phyloP scores from a whole-genome alignment of 2,113 vertebrate genomes.

The Triplophysa rosa region DNA sequence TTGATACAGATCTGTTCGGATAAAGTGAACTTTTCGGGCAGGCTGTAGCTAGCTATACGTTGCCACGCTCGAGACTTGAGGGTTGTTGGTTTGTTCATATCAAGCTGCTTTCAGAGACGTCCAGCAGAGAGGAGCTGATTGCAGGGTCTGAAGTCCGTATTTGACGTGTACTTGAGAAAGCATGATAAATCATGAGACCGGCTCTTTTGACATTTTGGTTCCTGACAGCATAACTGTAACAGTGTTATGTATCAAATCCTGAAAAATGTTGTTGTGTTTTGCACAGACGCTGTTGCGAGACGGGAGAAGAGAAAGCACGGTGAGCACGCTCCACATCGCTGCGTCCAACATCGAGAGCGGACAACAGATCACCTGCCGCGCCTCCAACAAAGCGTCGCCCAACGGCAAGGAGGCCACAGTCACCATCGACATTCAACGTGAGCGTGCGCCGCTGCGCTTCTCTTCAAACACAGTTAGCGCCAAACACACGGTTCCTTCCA shows the following conservation, averaged over 20 bases:
- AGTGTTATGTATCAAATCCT: background rate
- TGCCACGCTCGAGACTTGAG: too few relatives aligned
- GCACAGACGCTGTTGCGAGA: constrained; percentile 81
- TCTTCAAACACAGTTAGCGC: constrained; percentile 6
- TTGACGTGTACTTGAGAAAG: constrained; percentile 3
- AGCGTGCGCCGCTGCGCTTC: constrained; percentile 58
- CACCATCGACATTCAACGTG: constrained; percentile 90
- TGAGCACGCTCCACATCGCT: constrained; percentile 85
- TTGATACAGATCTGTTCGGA: background rate
- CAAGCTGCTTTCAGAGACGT: background rate
- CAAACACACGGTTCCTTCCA: background rate
- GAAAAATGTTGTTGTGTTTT: constrained; percentile 1
- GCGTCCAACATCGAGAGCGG: constrained; percentile 82
- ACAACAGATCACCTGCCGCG: constrained; percentile 82
- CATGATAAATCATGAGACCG: too few relatives aligned
- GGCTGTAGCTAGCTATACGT: too few relatives aligned
- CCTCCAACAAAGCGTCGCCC: constrained; percentile 88
- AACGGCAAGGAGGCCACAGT: constrained; percentile 84
- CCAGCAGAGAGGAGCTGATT: constrained; percentile 7
- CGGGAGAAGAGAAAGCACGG: constrained; percentile 83
- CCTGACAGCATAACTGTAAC: too few relatives aligned
- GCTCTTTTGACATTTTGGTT: too few relatives aligned
- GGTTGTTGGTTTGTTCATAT: background rate
- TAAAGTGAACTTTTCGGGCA: background rate
- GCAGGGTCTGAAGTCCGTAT: background rate